Conservation (phyloP, 2,888 invertebrate genomes). For the Lycia hirtaria region DNA sequence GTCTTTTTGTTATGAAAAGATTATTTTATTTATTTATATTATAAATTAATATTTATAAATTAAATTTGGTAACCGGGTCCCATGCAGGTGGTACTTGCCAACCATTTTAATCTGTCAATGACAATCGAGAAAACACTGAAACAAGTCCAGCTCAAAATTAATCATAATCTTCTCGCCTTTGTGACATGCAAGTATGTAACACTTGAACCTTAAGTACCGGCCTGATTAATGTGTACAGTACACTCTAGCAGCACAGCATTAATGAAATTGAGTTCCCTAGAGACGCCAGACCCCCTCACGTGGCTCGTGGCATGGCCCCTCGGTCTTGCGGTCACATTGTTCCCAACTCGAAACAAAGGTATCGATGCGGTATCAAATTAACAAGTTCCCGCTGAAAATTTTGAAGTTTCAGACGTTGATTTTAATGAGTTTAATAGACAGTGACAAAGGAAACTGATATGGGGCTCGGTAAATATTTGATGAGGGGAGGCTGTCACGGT, state of each 20-base stretch:
- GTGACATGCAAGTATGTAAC: slow-evolving; percentile 2
- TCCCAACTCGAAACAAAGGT: slow-evolving; percentile 56
- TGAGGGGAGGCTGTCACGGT: slow-evolving; percentile 35
- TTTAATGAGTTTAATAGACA: slow-evolving; percentile 47
- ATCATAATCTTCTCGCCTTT: too few relatives aligned
- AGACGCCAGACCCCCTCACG: slow-evolving; percentile 61
- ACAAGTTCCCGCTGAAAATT: slow-evolving; percentile 49
- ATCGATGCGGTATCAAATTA: slow-evolving; percentile 59
- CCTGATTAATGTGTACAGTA: slow-evolving; percentile 28
- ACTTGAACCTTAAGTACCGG: slow-evolving; percentile 27
- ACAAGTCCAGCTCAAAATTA: too few relatives aligned
- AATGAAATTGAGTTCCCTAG: slow-evolving; percentile 82
- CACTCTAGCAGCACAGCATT: slow-evolving; percentile 67
- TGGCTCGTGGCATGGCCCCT: slow-evolving; percentile 44
- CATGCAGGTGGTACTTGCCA: too few relatives aligned
- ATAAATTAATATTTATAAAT: too few relatives aligned
- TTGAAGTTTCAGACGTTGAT: slow-evolving; percentile 44
- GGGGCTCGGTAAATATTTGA: slow-evolving; percentile 36
- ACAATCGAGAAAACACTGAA: too few relatives aligned
- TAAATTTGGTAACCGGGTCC: too few relatives aligned
- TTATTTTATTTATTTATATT: too few relatives aligned
- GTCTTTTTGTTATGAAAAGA: too few relatives aligned
- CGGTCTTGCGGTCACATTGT: slow-evolving; percentile 50
- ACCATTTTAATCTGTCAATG: too few relatives aligned
- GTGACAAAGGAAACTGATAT: slow-evolving; percentile 42